Evolutionary conservation across 2,113 vertebrate genomes (phyloP), one percentile per base, ranked within the genome.

Genomic region (Podilymbus podiceps): DNA sequence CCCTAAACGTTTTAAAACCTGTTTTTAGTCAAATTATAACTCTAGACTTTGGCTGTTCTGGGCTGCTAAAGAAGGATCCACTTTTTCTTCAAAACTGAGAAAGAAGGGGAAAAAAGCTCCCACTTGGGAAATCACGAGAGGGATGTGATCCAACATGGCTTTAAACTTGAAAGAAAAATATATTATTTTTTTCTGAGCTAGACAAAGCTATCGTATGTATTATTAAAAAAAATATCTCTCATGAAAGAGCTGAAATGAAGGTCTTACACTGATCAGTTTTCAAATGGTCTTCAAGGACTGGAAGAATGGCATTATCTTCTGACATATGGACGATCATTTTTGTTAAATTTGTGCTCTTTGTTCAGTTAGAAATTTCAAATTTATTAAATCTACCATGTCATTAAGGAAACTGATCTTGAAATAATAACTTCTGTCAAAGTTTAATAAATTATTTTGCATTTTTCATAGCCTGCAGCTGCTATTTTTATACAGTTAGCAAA

Each of bases 301-400:
- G 21, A 53, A 71, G 46, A 69, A 78, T 71, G 2, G 6, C 11
- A 20, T 31, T 12, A 11, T 30, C 28, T 49, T 59, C 22, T 28
- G 15, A 66, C 8, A 56, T 1, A 0, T 8, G 15, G 19, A 64
- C 66, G 16, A 6, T 38, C 0, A 3, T 8, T 78, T 80, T 68
- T 31, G 14, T 44, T 56, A 76, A 47, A 8, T 42, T 59, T 53
- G 11, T 35, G 31, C n/a, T 52, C 14, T 30, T 83, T 4, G 8
- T 35, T 62, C 40, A 68, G 18, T 16, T 25, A 52, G 40, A 78
- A 71, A n/a, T 31, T 22, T 19, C 3, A 5, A 2, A 5, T 44
- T 30, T 35, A 8, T 44, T 28, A 35, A 33, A 58, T 23, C 16
- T 27, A 23, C 22, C 3, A 8, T 3, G 5, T 8, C 30, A 21